These are phyloP conservation scores for Danaus melanippus DNA, from an alignment of 1,140 invertebrate genomes.

Conservation along the genomic window DNA sequence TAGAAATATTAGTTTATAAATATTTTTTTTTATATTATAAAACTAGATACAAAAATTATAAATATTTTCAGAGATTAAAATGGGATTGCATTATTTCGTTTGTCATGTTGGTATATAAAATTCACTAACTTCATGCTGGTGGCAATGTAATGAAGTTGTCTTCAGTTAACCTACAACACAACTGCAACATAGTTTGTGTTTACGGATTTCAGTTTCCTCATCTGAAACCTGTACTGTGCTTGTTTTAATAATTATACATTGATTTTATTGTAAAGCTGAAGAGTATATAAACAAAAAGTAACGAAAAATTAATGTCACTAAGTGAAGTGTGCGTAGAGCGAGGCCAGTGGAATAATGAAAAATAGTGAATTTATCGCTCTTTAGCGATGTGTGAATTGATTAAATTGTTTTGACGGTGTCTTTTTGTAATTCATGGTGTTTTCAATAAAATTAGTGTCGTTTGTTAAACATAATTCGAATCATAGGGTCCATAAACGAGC, in stretches of 20 bases:
- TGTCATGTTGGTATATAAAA: too few species aligned
- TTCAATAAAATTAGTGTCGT: slow-evolving; percentile 53
- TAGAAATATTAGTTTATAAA: too few species aligned
- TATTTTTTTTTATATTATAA: too few species aligned
- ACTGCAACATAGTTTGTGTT: slow-evolving; percentile 56
- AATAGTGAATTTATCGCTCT: slow-evolving; percentile 59
- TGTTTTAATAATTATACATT: slow-evolving; percentile 6
- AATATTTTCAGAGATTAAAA: too few species aligned
- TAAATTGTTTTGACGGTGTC: slow-evolving; percentile 62
- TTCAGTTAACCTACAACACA: slow-evolving; percentile 36
- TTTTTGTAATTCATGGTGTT: slow-evolving; percentile 67
- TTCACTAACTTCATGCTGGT: slow-evolving; percentile 16
- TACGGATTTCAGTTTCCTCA: slow-evolving; percentile 42
- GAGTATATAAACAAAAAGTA: slow-evolving; percentile 4
- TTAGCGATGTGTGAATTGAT: slow-evolving; percentile 65
- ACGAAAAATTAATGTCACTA: slow-evolving; percentile 37
- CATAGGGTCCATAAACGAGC: slow-evolving; percentile 70
- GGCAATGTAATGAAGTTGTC: slow-evolving; percentile 27
- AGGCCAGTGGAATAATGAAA: slow-evolving; percentile 56
- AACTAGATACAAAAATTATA: too few species aligned
- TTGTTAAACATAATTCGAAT: slow-evolving; percentile 65
- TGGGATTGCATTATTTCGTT: too few species aligned
- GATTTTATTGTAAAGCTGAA: slow-evolving; percentile 4
- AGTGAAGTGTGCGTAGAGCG: slow-evolving; percentile 54
- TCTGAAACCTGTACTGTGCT: slow-evolving; percentile 11